Evolutionary conservation across 2,888 invertebrate species (phyloP).

Genomic region (Oegoconia quadripuncta): DNA sequence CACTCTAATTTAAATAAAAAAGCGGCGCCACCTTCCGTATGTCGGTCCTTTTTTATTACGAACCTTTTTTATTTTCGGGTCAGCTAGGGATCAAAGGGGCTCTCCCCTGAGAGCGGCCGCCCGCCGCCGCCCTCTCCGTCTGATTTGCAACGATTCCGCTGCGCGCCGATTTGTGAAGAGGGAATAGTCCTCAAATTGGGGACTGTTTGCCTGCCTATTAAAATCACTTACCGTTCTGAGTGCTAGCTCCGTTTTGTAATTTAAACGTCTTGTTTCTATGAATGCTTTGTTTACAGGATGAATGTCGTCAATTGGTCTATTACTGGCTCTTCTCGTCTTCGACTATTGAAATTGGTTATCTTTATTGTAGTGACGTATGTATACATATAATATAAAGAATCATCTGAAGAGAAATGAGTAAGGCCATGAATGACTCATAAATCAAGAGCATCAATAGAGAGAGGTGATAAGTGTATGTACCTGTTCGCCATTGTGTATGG

Average conservation of each 20-base stretch:
- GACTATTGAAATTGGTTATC: constrained; percentile 1
- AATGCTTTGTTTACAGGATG: constrained; percentile 36
- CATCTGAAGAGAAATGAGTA: constrained; percentile 2
- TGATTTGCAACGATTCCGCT: constrained; percentile 73
- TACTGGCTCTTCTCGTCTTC: not conserved
- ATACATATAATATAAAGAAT: not conserved
- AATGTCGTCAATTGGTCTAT: not conserved
- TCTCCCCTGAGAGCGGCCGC: constrained; percentile 60
- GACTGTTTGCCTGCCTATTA: constrained; percentile 72
- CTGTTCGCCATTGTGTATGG: constrained; percentile 45
- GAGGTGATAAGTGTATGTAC: constrained; percentile 38
- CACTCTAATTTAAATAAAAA: constrained; percentile 80
- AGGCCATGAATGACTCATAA: constrained; percentile 20
- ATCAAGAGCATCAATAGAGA: constrained; percentile 16
- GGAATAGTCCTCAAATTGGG: constrained; percentile 72
- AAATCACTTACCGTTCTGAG: constrained; percentile 68
- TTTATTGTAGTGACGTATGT: constrained; percentile 5
- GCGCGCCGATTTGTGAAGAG: constrained; percentile 75
- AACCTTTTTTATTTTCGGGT: constrained; percentile 79
- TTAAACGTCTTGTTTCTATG: constrained; percentile 46
- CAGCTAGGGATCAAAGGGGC: constrained; percentile 78
- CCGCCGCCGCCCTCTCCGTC: constrained; percentile 48
- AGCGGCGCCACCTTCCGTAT: constrained; percentile 79
- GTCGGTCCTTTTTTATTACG: constrained; percentile 78
- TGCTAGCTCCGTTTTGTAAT: constrained; percentile 35